Evolutionary conservation across 2,797 vertebrate genomes (phyloP), one percentile per base, ranked within the genome.

Genomic region (Malurus leucopterus): DNA sequence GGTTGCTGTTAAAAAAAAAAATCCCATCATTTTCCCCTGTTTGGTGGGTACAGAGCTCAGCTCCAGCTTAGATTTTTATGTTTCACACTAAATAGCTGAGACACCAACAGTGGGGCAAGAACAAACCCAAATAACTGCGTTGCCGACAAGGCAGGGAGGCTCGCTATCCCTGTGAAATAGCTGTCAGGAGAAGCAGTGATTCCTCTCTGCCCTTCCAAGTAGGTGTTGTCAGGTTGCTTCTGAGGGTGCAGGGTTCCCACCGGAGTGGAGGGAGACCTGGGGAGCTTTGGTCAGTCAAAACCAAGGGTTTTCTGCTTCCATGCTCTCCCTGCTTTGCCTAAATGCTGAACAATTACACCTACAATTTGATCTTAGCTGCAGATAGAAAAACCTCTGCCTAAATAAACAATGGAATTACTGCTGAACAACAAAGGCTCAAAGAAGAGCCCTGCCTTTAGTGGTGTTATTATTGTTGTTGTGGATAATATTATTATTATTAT

Each of bases 331-430:
- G 72, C 90, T 96, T 93, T 94, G 94, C 93, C 3, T 82, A 72
- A 82, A 86, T 8, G n/a, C 85, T 40, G 84, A 83, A 88, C 94
- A 95, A 82, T 97, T 95, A 93, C 93, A 96, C 93, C 95, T 96
- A 86, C 91, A 95, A 94, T 97, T 96, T 92, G 95, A 96, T 97
- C 91, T 94, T 53, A 75, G 88, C 91, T 91, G 95, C 93, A 92
- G 95, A 95, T 94, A 96, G 92, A 93, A 92, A 96, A 96, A 91
- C 90, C 93, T 90, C 87, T 92, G 78, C 86, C 83, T 93, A 89
- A 94, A 94, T 93, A 92, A 96, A 95, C 95, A 96, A 46, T 80
- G 81, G 93, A 95, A 92, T 96, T 95, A 89, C 92, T 92, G 86
- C 91, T 71, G 80, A 95, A 63, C 90, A 92, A 89, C 86, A 74